Base-by-base conservation (phyloP, 2,113 vertebrate species). In the Apteryx mantelli region DNA sequence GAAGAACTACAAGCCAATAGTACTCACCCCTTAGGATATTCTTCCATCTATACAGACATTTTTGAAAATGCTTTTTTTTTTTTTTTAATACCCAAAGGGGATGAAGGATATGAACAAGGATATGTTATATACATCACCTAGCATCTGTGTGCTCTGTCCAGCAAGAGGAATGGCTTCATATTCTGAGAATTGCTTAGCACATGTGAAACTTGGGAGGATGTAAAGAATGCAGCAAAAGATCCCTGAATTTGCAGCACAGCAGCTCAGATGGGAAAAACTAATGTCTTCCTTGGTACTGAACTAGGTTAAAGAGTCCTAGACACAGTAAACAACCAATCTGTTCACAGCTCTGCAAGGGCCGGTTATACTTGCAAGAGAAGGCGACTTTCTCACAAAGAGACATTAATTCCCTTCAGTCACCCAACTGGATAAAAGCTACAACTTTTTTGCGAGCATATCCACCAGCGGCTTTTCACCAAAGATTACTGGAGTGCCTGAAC, bases 401-500 rank as follows among this genome's bases (percentile, higher is more conserved):
- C 38, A 53, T 38, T 60, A 5, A 92, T 94, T 92, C 71, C 88
- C 77, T 91, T 89, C 68, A 56, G 52, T 73, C 69, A 82, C 78
- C 93, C 88, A 95, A 58, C 0, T 78, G 90, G 80, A 94, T 89
- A 84, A 88, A 93, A 81, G 76, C 86, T 91, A 91, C 76, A 93
- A 78, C 65, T 93, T 94, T 91, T 96, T 93, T 36, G 24, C 30
- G 7, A 64, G 69, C 86, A 88, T 42, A 65, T 14, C 22, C 36
- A 38, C 86, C 88, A 86, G 70, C 75, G 88, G 92, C 88, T 95
- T 91, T 88, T 82, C 95, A 96, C 73, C 93, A 92, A 93, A 75
- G 88, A 86, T 86, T 68, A 94, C 80, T 90, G 53, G 76, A 94
- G 73, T 46, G 71, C 81, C 65, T 36, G 0, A 89, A 81, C 1